A percentile compares a stretch with the other conserved stretches of the same genome.
Evolutionary conservation across 2,888 invertebrate genomes (phyloP).

Genomic region (Orthosia gothica): DNA sequence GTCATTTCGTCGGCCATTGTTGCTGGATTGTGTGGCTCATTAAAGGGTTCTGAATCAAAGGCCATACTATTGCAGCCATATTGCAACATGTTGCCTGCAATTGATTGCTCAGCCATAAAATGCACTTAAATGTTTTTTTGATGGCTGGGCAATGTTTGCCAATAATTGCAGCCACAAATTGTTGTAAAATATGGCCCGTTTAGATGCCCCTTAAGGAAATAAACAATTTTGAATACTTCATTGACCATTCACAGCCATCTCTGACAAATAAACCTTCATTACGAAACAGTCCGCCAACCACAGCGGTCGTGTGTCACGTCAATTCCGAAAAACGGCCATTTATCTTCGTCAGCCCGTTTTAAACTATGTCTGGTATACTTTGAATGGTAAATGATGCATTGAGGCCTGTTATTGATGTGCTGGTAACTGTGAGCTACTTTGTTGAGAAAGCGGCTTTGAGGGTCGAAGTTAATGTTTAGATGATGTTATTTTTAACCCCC

Average conservation of each 20-base stretch:
- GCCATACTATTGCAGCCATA: no score
- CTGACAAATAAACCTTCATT: conserved; percentile 19
- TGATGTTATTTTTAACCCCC: not conserved
- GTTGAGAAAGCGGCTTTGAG: not conserved
- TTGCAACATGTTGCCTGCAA: no score
- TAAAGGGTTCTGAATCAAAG: no score
- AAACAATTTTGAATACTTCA: not conserved
- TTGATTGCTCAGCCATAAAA: no score
- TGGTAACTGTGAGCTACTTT: conserved; percentile 28
- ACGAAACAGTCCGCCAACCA: conserved; percentile 1
- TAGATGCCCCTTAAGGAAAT: no score
- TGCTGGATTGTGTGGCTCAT: no score
- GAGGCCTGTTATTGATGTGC: conserved; percentile 56
- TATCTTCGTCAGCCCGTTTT: conserved; percentile 70
- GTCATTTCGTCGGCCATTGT: no score
- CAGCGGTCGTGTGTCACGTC: conserved; percentile 54
- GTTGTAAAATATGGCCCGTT: no score
- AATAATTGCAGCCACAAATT: no score
- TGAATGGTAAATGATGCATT: conserved; percentile 63
- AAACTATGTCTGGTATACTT: conserved; percentile 57
- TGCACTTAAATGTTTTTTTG: no score
- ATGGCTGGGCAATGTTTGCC: no score
- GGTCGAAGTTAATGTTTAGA: not conserved
- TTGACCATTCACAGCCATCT: not conserved
- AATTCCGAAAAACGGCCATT: conserved; percentile 58